Conservation (phyloP, 1,140 invertebrate genomes). For the Ditylenchus dipsaci region DNA sequence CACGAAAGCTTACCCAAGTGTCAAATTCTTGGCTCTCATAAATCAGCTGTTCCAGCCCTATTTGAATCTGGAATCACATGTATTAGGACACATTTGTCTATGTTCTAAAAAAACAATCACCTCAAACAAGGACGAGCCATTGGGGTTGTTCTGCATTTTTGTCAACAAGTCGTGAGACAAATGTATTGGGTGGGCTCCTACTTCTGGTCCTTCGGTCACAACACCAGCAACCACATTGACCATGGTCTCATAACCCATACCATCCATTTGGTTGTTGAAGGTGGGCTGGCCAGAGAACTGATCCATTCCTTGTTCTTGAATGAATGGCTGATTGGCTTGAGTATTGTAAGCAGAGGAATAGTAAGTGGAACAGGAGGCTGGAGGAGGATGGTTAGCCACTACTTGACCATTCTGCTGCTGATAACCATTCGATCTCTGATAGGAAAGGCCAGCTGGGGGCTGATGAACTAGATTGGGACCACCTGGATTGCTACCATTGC, state of each 20-base stretch:
- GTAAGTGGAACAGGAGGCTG: too few relatives aligned
- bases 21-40: conserved; percentile 13
- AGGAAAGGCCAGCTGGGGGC: too few relatives aligned
- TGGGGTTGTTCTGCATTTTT: conserved; percentile 6
- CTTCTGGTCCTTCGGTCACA: not conserved
- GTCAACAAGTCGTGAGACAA: conserved; percentile 16
- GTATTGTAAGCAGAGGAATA: too few relatives aligned
- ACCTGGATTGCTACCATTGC: too few relatives aligned
- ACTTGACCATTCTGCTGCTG: too few relatives aligned
- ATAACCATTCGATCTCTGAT: too few relatives aligned
- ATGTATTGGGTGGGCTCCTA: conserved; percentile 1
- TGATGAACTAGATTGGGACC: too few relatives aligned
- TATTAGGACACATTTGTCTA: too few relatives aligned
- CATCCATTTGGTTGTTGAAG: conserved; percentile 3
- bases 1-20: conserved; percentile 15
- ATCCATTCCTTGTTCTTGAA: too few relatives aligned
- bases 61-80: conserved; percentile 11
- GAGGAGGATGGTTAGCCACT: too few relatives aligned
- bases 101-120: not conserved
- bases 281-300: too few relatives aligned
- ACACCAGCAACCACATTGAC: not conserved
- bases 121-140: not conserved
- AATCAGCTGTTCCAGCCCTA: conserved; percentile 17
- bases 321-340: too few relatives aligned
- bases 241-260: not conserved